phyloP scores from a whole-genome alignment of 30 jellyfish, hydroid and myxozoan species.

The Sanderia malayensis region DNA sequence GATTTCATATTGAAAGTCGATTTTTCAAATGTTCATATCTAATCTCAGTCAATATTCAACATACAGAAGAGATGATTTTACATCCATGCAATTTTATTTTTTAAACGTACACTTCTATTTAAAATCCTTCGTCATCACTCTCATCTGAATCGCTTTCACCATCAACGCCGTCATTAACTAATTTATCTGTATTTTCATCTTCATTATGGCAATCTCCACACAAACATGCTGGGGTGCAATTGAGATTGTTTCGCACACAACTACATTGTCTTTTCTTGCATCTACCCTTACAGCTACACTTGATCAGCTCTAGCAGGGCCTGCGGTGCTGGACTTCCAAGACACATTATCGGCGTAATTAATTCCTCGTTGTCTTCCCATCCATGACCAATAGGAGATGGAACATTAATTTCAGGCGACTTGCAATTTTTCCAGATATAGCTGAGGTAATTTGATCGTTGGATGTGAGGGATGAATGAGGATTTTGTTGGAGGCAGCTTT shows the following conservation, averaged over 20 bases:
- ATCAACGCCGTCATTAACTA: neutral
- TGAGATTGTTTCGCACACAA: neutral
- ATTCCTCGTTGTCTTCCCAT: neutral
- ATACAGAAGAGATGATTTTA: no score
- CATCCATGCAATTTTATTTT: no score
- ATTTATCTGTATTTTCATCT: slow-evolving; percentile 4
- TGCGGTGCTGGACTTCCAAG: neutral
- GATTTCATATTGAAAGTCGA: no score
- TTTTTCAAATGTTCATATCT: no score
- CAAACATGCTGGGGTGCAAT: slow-evolving; percentile 10
- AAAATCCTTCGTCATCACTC: slow-evolving; percentile 8
- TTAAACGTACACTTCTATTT: no score
- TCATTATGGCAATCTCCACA: slow-evolving; percentile 8
- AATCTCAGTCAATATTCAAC: no score
- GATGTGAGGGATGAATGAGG: neutral
- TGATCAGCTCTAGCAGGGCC: neutral
- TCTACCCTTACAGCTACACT: neutral
- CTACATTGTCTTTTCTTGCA: neutral
- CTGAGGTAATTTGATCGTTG: neutral
- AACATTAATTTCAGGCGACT: neutral
- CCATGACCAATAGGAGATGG: neutral
- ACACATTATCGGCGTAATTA: neutral
- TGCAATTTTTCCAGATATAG: neutral
- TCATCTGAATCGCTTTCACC: slow-evolving; percentile 9
- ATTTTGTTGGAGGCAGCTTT: neutral